These are phyloP conservation scores for Diarsia mendica DNA, from an alignment of 2,888 invertebrate species.

Conservation along the genomic window DNA sequence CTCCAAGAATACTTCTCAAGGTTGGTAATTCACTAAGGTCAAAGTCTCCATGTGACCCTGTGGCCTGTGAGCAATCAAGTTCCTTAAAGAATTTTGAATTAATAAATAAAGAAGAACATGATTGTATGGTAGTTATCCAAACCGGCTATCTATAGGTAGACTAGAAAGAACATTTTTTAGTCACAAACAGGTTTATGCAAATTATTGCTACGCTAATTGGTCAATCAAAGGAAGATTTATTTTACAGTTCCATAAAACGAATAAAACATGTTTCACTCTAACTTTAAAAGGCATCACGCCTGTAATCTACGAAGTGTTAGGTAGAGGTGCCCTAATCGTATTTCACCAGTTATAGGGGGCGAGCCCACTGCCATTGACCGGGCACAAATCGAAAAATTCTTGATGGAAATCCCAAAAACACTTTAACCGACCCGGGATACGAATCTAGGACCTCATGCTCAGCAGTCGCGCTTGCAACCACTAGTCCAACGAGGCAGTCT, in stretches of 20 bases:
- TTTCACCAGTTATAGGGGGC: too few relatives aligned
- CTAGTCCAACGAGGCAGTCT: too few relatives aligned
- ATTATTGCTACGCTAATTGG: constrained; percentile 17
- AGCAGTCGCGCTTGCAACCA: too few relatives aligned
- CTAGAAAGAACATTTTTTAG: constrained; percentile 1
- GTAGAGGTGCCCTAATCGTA: too few relatives aligned
- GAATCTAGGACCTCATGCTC: too few relatives aligned
- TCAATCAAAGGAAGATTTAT: constrained; percentile 3
- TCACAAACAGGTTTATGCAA: not conserved
- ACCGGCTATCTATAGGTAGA: constrained; percentile 15
- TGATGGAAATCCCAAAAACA: too few relatives aligned
- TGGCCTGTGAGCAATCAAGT: constrained; percentile 22
- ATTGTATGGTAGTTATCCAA: constrained; percentile 6
- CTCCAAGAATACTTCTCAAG: constrained; percentile 53
- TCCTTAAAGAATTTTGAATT: constrained; percentile 5
- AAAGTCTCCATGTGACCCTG: constrained; percentile 42
- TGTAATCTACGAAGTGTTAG: too few relatives aligned
- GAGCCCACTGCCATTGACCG: too few relatives aligned
- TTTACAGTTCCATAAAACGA: not conserved
- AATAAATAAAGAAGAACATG: not conserved
- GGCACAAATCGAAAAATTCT: too few relatives aligned
- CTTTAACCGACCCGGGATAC: too few relatives aligned
- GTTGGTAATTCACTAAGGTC: constrained; percentile 45
- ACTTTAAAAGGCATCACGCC: not conserved
- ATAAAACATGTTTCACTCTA: not conserved